Evolutionary conservation across 2,888 invertebrate species (phyloP).

Genomic region (Diarsia dahlii): DNA sequence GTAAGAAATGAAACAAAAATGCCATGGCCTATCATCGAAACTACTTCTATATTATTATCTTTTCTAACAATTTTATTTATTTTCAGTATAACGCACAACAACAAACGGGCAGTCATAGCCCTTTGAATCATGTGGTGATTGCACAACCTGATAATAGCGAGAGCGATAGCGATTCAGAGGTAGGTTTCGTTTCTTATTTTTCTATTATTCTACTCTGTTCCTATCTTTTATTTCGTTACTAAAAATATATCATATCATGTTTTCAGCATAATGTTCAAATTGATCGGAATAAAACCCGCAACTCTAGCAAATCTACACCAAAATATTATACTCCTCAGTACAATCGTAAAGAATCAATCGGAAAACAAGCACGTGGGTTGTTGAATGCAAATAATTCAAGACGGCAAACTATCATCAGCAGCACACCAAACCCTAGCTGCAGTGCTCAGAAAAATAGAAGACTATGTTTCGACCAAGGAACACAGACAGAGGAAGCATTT

Average conservation of each 20-base stretch:
- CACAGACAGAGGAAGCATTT: conserved; percentile 73
- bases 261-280: conserved; percentile 30
- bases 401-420: conserved; percentile 70
- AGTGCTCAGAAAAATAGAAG: conserved; percentile 51
- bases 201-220: background rate
- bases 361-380: conserved; percentile 11
- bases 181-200: conserved; percentile 34
- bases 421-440: conserved; percentile 73
- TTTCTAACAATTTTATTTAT: background rate
- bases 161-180: conserved; percentile 72
- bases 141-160: conserved; percentile 63
- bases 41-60: background rate
- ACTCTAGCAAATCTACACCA: conserved; percentile 12
- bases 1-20: background rate
- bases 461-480: conserved; percentile 74
- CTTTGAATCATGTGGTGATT: conserved; percentile 47
- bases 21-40: background rate
- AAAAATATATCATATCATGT: background rate
- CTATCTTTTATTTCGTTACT: background rate
- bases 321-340: conserved; percentile 20
- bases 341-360: conserved; percentile 25
- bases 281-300: conserved; percentile 12
- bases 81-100: conserved; percentile 44
- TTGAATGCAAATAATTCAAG: conserved; percentile 42
- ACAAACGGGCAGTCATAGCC: conserved; percentile 44